These are phyloP conservation scores for Excalfactoria chinensis DNA, from an alignment of 2,113 vertebrate species.

Conservation along the genomic window DNA sequence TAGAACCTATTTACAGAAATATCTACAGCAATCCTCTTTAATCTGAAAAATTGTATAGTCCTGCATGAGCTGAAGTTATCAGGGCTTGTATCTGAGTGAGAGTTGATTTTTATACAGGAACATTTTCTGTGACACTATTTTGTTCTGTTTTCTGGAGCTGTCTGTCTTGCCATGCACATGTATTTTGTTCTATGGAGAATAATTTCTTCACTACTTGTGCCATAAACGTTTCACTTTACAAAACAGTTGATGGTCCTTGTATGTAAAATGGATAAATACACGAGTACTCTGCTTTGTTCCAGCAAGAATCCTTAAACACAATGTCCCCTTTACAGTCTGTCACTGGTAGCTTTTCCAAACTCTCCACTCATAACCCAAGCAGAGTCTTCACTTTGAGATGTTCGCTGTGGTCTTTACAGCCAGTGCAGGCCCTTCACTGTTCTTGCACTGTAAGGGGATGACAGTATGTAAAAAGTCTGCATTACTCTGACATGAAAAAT, in stretches of 20 bases:
- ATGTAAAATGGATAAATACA: not conserved
- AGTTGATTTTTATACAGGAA: conserved; percentile 20
- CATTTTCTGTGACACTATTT: not conserved
- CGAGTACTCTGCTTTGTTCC: not conserved
- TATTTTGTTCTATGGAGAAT: conserved; percentile 3
- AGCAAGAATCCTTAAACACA: not conserved
- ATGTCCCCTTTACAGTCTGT: not conserved
- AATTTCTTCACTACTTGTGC: not conserved
- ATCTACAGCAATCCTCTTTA: not conserved
- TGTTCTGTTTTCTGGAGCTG: conserved; percentile 17
- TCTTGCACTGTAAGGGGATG: not conserved
- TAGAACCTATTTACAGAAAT: not conserved
- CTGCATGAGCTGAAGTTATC: not conserved
- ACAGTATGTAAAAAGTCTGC: not conserved
- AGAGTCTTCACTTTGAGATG: not conserved
- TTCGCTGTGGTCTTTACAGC: not conserved
- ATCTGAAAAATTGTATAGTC: not conserved
- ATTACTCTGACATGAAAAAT: not conserved
- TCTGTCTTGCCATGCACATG: not conserved
- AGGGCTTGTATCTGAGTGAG: not conserved
- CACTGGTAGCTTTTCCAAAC: not conserved
- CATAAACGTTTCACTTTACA: not conserved
- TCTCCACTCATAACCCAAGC: rapidly evolving
- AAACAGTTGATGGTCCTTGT: not conserved
- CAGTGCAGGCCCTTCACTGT: not conserved